Evolutionary conservation across 1,140 invertebrate genomes (phyloP).

Genomic region (Aphelenchoides fujianensis): DNA sequence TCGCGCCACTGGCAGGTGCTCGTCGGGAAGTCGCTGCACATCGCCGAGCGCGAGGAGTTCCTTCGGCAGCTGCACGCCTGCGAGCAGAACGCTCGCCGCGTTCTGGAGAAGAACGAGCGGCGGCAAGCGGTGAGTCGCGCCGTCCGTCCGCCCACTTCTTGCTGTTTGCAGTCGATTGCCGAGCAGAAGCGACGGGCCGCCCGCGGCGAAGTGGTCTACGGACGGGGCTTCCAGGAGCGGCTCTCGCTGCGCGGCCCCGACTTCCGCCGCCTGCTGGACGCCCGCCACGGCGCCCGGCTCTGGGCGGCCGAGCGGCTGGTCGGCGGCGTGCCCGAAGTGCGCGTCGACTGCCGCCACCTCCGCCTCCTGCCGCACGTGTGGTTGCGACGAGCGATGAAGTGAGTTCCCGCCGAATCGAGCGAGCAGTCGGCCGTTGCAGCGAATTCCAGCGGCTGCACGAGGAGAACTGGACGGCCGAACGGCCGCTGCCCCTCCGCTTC

Average conservation of each 20-base stretch:
- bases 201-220: slow-evolving; percentile 8
- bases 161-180: neutral
- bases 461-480: neutral
- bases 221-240: neutral
- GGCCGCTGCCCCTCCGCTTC: neutral
- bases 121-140: neutral
- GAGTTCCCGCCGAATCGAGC: neutral
- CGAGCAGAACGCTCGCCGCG: neutral
- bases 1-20: neutral
- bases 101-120: neutral
- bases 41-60: neutral
- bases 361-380: neutral
- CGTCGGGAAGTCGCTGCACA: neutral
- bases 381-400: neutral
- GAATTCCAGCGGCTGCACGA: neutral
- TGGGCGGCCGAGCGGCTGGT: neutral
- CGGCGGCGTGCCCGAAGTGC: neutral
- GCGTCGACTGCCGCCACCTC: neutral
- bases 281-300: neutral
- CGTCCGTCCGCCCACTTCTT: neutral
- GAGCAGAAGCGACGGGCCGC: neutral
- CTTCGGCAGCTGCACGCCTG: neutral
- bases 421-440: neutral
- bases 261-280: neutral
- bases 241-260: neutral